Evolutionary conservation across 2,888 invertebrate genomes (phyloP), one percentile per base, ranked within the genome.

Genomic region (Lithosia quadra): DNA sequence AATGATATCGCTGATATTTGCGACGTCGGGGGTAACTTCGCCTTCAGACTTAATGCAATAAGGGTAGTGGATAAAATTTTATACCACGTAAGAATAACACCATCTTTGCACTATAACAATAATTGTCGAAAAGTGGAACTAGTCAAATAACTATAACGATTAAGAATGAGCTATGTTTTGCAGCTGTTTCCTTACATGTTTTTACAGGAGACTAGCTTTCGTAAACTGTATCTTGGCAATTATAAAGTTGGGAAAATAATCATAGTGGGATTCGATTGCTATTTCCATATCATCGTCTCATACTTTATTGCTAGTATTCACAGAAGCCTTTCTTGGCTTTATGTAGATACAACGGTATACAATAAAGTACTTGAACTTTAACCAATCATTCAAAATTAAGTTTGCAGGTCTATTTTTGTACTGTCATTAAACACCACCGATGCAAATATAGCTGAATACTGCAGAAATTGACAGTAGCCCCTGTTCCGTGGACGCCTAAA

Each of bases 1-100:
- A 88, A 88, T 85, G 81, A 79, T 72, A 78, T 80, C 75, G 69
- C 71, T 72, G 69, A 74, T 69, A 82, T 72, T 79, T 70, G 73
- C 77, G 83, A 83, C 79, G 78, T 73, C 79, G 83, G 83, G n/a
- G 77, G 77, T 77, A 78, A 80, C 79, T 74, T 79, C 65, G 49
- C 73, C 68, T 74, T 71, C 63, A 58, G 43, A 61, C 56, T 8
- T n/a, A 49, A 43, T 49, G 15, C 49, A 49, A n/a, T n/a, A 43
- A 43, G 18, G 43, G 18, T 18, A 49, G n/a, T n/a, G 9, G 49
- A 49, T 49, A 18, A 49, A n/a, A 18, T 43, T 43, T 18, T 43
- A 39, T 43, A 0, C 2, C 43, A 43, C 1, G 8, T 43, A 43
- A 18, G 18, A 49, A 9, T 49, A 49, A n/a, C 49, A 49, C n/a